A percentile compares a stretch with the other conserved stretches of the same genome.
Conservation (phyloP, 1,140 invertebrate genomes). For the Temnothorax longispinosus region DNA sequence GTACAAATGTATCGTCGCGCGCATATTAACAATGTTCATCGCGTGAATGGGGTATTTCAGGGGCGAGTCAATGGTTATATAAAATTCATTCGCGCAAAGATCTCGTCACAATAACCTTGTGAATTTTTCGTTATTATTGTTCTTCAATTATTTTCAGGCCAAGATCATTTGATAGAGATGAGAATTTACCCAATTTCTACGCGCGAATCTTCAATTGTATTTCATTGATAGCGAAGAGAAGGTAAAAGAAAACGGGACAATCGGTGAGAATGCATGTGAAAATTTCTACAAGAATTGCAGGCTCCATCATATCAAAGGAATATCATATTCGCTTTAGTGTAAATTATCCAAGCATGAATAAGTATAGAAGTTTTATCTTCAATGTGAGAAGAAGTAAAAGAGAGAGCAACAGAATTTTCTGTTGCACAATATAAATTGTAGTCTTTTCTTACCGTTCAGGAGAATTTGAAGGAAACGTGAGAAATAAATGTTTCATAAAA, state of each 20-base stretch:
- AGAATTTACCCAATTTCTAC: background rate
- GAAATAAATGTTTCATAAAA: background rate
- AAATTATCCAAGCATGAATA: conserved; percentile 31
- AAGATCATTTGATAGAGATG: background rate
- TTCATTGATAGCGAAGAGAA: background rate
- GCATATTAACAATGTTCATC: background rate
- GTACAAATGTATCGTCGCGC: background rate
- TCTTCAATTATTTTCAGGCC: background rate
- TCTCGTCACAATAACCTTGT: background rate
- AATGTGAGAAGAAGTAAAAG: conserved; percentile 10
- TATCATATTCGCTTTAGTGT: conserved; percentile 29
- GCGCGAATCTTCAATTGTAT: background rate
- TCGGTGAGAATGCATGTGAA: conserved; percentile 7
- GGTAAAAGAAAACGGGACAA: background rate
- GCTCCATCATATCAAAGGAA: conserved; percentile 16
- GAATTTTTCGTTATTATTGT: background rate
- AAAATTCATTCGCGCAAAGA: background rate
- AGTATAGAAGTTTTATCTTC: conserved; percentile 12
- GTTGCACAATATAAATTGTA: conserved; percentile 7
- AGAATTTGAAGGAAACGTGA: background rate
- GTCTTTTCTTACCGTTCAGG: background rate
- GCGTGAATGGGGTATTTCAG: background rate
- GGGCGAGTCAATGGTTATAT: background rate
- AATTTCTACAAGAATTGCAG: conserved; percentile 7
- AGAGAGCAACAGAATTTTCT: conserved; percentile 22